Conservation (phyloP, 2,797 vertebrate species). For the Acipenser transmontanus region DNA sequence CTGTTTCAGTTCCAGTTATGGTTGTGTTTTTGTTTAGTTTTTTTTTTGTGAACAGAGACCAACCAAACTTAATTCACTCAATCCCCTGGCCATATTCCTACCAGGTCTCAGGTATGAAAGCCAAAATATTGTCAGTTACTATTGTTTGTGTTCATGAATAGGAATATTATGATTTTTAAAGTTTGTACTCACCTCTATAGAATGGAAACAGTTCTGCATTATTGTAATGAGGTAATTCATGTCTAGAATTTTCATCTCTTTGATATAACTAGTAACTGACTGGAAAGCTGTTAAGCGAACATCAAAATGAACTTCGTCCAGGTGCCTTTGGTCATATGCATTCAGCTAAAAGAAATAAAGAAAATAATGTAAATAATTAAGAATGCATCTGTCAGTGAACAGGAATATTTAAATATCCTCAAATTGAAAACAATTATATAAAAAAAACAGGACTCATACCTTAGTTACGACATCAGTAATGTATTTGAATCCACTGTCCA, state of each 20-base stretch:
- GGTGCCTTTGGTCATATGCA: constrained; percentile 83
- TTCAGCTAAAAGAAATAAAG: constrained; percentile 65
- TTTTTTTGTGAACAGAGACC: too few relatives aligned
- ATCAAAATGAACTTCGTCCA: constrained; percentile 90
- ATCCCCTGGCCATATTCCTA: too few relatives aligned
- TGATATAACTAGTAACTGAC: constrained; percentile 59
- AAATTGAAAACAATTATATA: too few relatives aligned
- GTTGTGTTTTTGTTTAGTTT: too few relatives aligned
- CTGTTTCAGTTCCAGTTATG: too few relatives aligned
- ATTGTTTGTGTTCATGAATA: too few relatives aligned
- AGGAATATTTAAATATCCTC: too few relatives aligned
- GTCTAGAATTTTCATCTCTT: constrained; percentile 77
- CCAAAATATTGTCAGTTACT: too few relatives aligned
- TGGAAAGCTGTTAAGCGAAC: constrained; percentile 83
- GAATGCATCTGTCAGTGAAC: background rate
- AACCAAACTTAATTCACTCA: too few relatives aligned
- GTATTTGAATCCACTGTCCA: constrained; percentile 70
- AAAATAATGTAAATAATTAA: background rate
- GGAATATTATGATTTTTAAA: too few relatives aligned
- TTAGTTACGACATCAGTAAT: constrained; percentile 75
- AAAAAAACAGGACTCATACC: constrained; percentile 50
- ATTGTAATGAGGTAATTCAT: constrained; percentile 68
- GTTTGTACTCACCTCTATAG: constrained; percentile 68
- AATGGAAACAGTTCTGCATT: constrained; percentile 91
- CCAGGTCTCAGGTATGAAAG: too few relatives aligned